These are phyloP conservation scores for Sycophaga agraensis DNA, from an alignment of 1,140 invertebrate genomes.

Conservation along the genomic window DNA sequence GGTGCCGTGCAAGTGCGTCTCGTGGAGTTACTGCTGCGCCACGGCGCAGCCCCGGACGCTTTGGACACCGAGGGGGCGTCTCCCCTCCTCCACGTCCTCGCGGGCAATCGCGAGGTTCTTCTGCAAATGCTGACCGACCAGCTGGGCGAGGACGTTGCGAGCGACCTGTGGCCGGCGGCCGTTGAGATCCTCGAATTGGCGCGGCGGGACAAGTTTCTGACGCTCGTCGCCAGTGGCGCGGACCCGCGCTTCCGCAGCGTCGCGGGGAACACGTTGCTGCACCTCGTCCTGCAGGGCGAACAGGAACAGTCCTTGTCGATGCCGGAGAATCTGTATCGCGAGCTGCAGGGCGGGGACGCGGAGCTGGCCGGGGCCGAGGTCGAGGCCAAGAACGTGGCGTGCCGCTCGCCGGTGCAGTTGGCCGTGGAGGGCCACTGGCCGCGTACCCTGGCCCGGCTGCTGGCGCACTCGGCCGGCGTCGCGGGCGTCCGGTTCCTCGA, in stretches of 20 bases:
- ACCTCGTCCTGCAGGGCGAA: conserved; percentile 13
- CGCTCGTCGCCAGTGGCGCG: not conserved
- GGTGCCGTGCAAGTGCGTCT: too few species aligned
- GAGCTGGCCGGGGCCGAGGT: not conserved
- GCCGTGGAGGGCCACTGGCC: not conserved
- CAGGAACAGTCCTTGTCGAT: not conserved
- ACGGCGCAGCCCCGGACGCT: not conserved
- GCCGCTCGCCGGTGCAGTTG: conserved; percentile 2
- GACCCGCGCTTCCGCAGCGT: not conserved
- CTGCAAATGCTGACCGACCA: too few species aligned
- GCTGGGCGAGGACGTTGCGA: not conserved
- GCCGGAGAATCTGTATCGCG: too few species aligned
- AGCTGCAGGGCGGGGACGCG: not conserved
- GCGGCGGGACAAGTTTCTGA: conserved; percentile 7
- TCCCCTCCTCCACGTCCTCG: conserved; percentile 10
- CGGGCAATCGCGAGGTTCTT: too few species aligned
- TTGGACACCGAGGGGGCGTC: conserved; percentile 8
- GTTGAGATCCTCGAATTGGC: not conserved
- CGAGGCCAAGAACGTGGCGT: not conserved
- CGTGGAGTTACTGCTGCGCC: conserved; percentile 5
- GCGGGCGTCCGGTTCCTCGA: conserved; percentile 4
- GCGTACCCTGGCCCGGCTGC: not conserved
- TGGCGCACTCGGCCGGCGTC: conserved; percentile 2
- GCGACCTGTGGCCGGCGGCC: not conserved
- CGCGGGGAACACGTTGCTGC: conserved; percentile 7